Evolutionary conservation across 2,888 invertebrate genomes (phyloP).

Genomic region (Epinotia nisella): DNA sequence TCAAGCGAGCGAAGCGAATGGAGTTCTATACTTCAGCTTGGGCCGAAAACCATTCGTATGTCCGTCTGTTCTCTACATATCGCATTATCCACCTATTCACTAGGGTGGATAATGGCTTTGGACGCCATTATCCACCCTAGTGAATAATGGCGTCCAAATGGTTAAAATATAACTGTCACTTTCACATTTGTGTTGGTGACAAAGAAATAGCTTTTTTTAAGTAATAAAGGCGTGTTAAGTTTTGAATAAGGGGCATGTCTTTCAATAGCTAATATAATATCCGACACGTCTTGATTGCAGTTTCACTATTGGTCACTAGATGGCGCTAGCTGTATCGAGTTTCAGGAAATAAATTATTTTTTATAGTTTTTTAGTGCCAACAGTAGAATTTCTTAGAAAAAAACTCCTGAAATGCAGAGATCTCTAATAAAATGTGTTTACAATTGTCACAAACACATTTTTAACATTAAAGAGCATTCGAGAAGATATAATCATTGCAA

Average conservation of each 20-base stretch:
- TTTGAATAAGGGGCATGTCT: conserved; percentile 1
- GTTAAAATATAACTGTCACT: neutral
- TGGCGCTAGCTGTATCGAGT: conserved; percentile 15
- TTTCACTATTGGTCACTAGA: conserved; percentile 2
- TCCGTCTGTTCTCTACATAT: no score
- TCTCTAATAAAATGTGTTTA: no score
- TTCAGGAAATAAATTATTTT: neutral
- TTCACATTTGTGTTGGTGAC: neutral
- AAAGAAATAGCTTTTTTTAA: neutral
- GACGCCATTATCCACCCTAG: no score
- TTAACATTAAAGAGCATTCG: no score
- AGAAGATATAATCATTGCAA: no score
- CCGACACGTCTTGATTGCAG: neutral
- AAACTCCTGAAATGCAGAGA: no score
- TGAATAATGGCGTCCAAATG: neutral
- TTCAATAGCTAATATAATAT: conserved; percentile 16
- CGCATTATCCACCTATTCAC: no score
- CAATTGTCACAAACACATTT: no score
- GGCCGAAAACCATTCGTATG: no score
- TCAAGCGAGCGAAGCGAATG: no score
- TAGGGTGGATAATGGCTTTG: no score
- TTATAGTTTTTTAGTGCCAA: neutral
- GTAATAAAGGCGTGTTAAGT: neutral
- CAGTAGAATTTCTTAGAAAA: no score
- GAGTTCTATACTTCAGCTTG: neutral